Evolutionary conservation across 2,888 invertebrate genomes (phyloP), one percentile per base, ranked within the genome.

Genomic region (Rosalia funebris): DNA sequence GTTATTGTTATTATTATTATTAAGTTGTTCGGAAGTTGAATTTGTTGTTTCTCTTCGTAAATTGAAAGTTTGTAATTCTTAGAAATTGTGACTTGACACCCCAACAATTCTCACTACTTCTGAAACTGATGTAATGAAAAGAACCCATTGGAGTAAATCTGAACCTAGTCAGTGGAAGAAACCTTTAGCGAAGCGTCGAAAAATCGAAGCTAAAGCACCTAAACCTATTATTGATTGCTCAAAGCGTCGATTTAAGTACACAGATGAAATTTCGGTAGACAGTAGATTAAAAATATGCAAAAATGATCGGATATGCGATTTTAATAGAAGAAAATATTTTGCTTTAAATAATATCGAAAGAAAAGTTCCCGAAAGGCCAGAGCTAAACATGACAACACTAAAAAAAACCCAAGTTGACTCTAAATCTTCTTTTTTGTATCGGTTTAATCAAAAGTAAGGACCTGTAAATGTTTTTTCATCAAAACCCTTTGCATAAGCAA

Each of bases 231-330:
- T 44, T 17, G 44, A 54, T 10, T 54, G 45, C 12, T 45, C 44
- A 45, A 54, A 54, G 12, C 45, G 54, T 32, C 41, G 54, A 10
- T 54, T 54, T 45, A 45, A 54, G n/a, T 54, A 20, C 17, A 34
- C 20, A 3, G 45, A 45, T 17, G 15, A 54, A 25, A 32, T 37
- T 32, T 32, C 42, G 7, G 15, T 20, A 34, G 37, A 37, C 9
- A 12, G 17, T 31, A 5, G 42, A 2, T 12, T 46, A 3, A 16
- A 32, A 44, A 54, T 62, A 17, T 57, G 57, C 42, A 47, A 45
- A 12, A 52, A 56, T 52, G 56, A 59, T 59, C 59, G 57, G 50
- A 36, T n/a, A n/a, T n/a, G n/a, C n/a, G n/a, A n/a, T n/a, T n/a
- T n/a, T n/a, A n/a, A n/a, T n/a, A n/a, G n/a, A n/a, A n/a, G n/a